These are phyloP conservation scores for Formica selysi DNA, from an alignment of 1,140 invertebrate species.

Conservation along the genomic window DNA sequence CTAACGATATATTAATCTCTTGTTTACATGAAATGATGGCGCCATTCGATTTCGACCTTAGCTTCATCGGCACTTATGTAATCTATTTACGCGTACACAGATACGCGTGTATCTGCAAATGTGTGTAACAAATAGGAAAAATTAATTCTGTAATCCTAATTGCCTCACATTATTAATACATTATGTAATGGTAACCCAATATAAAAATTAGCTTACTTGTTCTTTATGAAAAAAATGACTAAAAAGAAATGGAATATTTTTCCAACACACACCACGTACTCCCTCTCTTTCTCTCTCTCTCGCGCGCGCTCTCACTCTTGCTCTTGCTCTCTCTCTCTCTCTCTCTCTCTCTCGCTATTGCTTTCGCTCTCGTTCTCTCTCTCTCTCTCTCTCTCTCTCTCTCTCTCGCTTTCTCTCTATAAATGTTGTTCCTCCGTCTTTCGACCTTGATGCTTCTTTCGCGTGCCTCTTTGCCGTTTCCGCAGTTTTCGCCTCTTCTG, in stretches of 20 bases:
- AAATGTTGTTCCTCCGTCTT: neutral
- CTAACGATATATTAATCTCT: constrained; percentile 2
- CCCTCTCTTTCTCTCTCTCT: neutral
- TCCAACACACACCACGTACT: constrained; percentile 42
- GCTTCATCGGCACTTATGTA: constrained; percentile 12
- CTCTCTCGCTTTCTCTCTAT: neutral
- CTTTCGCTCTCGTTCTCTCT: neutral
- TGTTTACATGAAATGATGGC: constrained; percentile 11
- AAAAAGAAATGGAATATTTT: constrained; percentile 67
- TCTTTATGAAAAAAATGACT: constrained; percentile 63
- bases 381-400: neutral
- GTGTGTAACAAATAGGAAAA: constrained; percentile 17
- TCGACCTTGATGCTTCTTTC: constrained; percentile 36
- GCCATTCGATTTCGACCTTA: constrained; percentile 17
- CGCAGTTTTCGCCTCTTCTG: constrained; percentile 48
- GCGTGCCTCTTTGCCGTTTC: constrained; percentile 29
- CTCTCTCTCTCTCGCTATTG: neutral
- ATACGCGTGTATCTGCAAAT: neutral
- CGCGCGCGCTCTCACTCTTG: neutral
- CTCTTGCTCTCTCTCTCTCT: constrained; percentile 12
- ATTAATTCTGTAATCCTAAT: constrained; percentile 56
- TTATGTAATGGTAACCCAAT: constrained; percentile 11
- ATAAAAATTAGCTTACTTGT: constrained; percentile 25
- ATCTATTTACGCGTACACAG: neutral
- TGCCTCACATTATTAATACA: constrained; percentile 26